These are phyloP conservation scores for Etheostoma spectabile DNA, from an alignment of 2,113 vertebrate genomes.

Conservation along the genomic window DNA sequence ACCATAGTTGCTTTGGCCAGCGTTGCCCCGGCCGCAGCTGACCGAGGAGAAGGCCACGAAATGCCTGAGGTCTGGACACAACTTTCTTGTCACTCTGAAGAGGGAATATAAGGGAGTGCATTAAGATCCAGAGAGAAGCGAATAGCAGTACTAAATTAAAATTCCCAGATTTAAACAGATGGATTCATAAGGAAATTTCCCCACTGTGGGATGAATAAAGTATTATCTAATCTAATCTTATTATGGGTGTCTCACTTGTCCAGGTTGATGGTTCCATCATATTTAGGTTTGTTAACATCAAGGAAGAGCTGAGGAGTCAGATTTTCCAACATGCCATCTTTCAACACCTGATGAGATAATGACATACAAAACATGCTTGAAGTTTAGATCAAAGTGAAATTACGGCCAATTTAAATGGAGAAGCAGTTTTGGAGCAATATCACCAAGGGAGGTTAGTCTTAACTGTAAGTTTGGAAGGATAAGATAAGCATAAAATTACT, in stretches of 20 bases:
- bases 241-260: constrained; percentile 84
- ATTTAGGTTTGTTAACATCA: constrained; percentile 93
- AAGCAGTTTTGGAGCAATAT: not conserved
- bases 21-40: constrained; percentile 95
- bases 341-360: constrained; percentile 82
- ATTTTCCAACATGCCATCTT: constrained; percentile 95
- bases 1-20: constrained; percentile 95
- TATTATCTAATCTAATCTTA: too few relatives aligned
- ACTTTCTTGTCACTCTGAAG: constrained; percentile 86
- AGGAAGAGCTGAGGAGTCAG: constrained; percentile 88
- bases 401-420: not conserved
- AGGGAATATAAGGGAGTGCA: not conserved
- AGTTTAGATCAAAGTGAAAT: not conserved
- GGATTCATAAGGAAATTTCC: too few relatives aligned
- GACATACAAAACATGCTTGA: not conserved
- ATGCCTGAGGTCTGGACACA: constrained; percentile 90
- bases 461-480: too few relatives aligned
- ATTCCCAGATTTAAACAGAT: not conserved
- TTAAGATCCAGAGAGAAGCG: not conserved
- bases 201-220: too few relatives aligned
- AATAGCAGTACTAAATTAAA: not conserved
- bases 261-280: constrained; percentile 89
- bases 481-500: too few relatives aligned
- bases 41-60: constrained; percentile 98
- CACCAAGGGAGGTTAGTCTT: too few relatives aligned